Conservation (phyloP, 2,888 invertebrate species). For the Argyresthia goedartella region DNA sequence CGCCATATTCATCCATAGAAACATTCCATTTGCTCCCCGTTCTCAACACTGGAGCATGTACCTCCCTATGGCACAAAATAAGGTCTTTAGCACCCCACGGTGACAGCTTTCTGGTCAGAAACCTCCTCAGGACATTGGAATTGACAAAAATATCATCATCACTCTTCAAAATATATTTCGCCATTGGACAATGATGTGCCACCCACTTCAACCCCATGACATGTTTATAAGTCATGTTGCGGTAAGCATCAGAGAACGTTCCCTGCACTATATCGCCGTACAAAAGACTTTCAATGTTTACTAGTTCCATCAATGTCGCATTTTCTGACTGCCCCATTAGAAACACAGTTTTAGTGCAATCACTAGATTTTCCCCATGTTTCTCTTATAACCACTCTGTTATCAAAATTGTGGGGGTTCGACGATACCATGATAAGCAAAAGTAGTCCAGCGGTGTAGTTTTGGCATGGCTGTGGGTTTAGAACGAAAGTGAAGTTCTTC, state of each 20-base stretch:
- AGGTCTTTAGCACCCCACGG: constrained; percentile 72
- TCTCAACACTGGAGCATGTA: constrained; percentile 66
- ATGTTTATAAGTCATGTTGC: constrained; percentile 88
- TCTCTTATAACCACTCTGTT: constrained; percentile 77
- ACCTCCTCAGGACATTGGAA: constrained; percentile 71
- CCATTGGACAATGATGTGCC: constrained; percentile 75
- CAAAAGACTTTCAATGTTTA: constrained; percentile 65
- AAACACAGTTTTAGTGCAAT: constrained; percentile 73
- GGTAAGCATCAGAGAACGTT: constrained; percentile 80
- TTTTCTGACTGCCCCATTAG: constrained; percentile 68
- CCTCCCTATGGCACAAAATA: constrained; percentile 73
- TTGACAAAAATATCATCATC: constrained; percentile 86
- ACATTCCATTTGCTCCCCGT: constrained; percentile 84
- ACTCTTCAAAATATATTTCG: constrained; percentile 78
- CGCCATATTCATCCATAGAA: constrained; percentile 74
- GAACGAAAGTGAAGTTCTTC: constrained; percentile 72
- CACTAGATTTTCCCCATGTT: constrained; percentile 77
- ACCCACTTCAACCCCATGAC: constrained; percentile 87
- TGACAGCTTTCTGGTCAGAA: constrained; percentile 68
- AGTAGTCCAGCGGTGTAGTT: constrained; percentile 50
- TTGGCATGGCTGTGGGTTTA: constrained; percentile 70
- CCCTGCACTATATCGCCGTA: constrained; percentile 83
- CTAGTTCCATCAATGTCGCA: constrained; percentile 47
- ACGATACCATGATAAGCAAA: constrained; percentile 76
- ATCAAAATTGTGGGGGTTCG: constrained; percentile 75